phyloP scores from a whole-genome alignment of 1,140 invertebrate species.

The Rhagoletis pomonella region DNA sequence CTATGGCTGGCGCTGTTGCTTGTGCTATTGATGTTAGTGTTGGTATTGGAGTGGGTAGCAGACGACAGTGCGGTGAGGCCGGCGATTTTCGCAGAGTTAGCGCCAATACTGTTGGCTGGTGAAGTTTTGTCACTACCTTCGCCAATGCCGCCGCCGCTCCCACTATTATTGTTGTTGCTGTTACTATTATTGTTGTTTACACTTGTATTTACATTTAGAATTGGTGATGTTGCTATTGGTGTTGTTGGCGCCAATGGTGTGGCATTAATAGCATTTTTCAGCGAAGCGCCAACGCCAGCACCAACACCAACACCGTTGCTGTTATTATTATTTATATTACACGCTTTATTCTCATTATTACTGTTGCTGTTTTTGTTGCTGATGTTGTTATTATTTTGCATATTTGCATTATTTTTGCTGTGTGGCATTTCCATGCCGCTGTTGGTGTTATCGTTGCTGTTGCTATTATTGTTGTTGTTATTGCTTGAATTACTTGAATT shows the following conservation, averaged over 20 bases:
- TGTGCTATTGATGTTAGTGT: not conserved
- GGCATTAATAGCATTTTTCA: not conserved
- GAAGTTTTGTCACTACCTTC: not conserved
- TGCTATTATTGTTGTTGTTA: slow-evolving; percentile 49
- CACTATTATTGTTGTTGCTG: slow-evolving; percentile 42
- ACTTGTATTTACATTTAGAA: not conserved
- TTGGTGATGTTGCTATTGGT: slow-evolving; percentile 38
- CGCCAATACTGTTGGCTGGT: not conserved
- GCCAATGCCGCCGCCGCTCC: slow-evolving; percentile 13
- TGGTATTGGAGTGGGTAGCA: not conserved
- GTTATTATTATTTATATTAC: slow-evolving; percentile 32
- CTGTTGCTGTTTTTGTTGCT: slow-evolving; percentile 51
- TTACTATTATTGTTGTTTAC: slow-evolving; percentile 9
- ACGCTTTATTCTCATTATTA: slow-evolving; percentile 30
- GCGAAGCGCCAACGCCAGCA: not conserved
- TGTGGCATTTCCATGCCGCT: slow-evolving; percentile 51
- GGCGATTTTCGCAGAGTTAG: not conserved
- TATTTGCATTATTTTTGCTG: slow-evolving; percentile 36
- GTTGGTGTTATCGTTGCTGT: slow-evolving; percentile 16
- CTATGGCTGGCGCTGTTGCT: not conserved
- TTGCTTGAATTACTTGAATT: not conserved
- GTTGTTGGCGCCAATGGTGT: slow-evolving; percentile 12
- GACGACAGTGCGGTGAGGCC: not conserved
- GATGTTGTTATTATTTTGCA: slow-evolving; percentile 57
- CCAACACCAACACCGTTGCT: not conserved